phyloP scores from a whole-genome alignment of 2,888 invertebrate species.

The Himalopsyche tibetana region DNA sequence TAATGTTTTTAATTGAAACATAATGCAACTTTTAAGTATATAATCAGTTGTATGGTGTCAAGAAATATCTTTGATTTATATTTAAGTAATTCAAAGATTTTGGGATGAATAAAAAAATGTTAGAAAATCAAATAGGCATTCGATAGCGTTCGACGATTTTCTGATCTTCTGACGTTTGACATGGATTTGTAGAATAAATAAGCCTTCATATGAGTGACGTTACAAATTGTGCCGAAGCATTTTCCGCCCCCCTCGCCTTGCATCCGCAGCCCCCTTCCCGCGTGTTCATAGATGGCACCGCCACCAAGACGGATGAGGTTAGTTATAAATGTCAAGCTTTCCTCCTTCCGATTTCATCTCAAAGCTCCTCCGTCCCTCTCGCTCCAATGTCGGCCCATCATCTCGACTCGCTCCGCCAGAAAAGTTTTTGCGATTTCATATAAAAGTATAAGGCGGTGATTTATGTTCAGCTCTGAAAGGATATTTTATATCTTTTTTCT shows the following conservation, averaged over 20 bases:
- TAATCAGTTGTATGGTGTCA: too few species aligned
- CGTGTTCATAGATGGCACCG: constrained; percentile 48
- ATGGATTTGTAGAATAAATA: constrained; percentile 40
- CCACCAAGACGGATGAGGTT: constrained; percentile 66
- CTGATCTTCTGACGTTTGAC: constrained; percentile 34
- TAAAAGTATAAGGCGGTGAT: constrained; percentile 67
- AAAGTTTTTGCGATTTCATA: constrained; percentile 67
- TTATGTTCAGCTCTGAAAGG: constrained; percentile 66
- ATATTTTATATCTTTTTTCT: constrained; percentile 65
- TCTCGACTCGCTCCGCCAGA: constrained; percentile 61
- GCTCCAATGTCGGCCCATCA: constrained; percentile 58
- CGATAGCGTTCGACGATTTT: neutral
- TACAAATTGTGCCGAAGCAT: constrained; percentile 45
- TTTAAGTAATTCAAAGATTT: too few species aligned
- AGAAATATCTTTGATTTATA: too few species aligned
- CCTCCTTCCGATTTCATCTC: constrained; percentile 65
- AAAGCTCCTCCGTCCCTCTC: constrained; percentile 56
- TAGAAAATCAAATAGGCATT: neutral
- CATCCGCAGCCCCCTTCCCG: constrained; percentile 36
- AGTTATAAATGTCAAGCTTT: constrained; percentile 66
- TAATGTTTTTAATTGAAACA: too few species aligned
- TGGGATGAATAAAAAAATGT: too few species aligned
- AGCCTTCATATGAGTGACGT: constrained; percentile 42
- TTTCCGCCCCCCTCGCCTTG: constrained; percentile 37
- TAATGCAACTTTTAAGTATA: too few species aligned